phyloP scores from a whole-genome alignment of 1,140 invertebrate genomes.

The Alviniconcha marisindica region DNA sequence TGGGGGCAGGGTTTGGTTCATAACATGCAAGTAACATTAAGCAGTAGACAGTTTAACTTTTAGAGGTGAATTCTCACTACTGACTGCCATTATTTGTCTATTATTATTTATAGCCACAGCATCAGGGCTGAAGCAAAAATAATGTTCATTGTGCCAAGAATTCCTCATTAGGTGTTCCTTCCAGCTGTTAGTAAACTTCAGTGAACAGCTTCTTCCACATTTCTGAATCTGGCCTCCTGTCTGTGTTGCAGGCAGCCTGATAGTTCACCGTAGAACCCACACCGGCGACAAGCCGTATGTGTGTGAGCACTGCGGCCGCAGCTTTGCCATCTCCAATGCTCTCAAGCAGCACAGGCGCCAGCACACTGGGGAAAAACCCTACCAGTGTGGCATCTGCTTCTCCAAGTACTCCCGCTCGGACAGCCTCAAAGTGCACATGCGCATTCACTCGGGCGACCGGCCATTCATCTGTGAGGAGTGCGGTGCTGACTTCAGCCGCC shows the following conservation, averaged over 20 bases:
- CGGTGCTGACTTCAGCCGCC: conserved; percentile 44
- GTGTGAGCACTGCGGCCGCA: conserved; percentile 93
- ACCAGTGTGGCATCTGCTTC: conserved; percentile 93
- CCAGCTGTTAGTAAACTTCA: no score
- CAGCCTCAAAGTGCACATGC: conserved; percentile 69
- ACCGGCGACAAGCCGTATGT: conserved; percentile 75
- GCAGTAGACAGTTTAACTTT: no score
- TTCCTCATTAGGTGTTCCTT: no score
- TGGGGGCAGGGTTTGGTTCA: no score
- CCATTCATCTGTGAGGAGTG: conserved; percentile 51
- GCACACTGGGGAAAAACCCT: conserved; percentile 98
- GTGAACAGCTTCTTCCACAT: no score
- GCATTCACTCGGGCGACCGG: conserved; percentile 77
- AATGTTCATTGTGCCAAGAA: no score
- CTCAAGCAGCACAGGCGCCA: conserved; percentile 95
- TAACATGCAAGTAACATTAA: no score
- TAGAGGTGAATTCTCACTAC: no score
- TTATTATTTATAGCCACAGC: no score
- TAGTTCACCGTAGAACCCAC: conserved; percentile 51
- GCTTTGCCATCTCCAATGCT: conserved; percentile 94
- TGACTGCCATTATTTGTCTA: no score
- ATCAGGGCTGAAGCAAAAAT: no score
- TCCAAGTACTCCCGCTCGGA: conserved; percentile 52
- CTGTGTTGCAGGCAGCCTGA: conserved; percentile 38
- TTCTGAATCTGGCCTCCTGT: no score